Evolutionary conservation across 2,113 vertebrate species (phyloP), one percentile per base, ranked within the genome.

Genomic region (Pavo muticus): DNA sequence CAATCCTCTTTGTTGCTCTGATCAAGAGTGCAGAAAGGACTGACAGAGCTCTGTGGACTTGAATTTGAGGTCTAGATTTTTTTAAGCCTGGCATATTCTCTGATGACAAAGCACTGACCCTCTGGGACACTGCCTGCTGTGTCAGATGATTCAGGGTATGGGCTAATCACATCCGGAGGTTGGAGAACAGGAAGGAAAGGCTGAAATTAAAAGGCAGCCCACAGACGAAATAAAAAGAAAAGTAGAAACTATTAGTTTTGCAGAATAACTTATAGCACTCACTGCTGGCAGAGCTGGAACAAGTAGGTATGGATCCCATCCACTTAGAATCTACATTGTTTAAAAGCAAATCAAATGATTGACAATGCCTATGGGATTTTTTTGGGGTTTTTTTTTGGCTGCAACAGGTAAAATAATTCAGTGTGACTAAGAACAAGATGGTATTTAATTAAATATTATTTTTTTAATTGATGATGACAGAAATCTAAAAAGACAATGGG

Each of bases 171-270:
- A 1, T 88, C 83, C 45, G 6, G 88, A 93, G 79, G 83, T 93
- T 88, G 82, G 35, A 91, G 56, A 90, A 85, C 11, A 95, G 83
- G 91, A 88, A 95, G 83, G 32, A 75, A 93, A 84, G 47, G 44
- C 27, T 91, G 90, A 91, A 95, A 95, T 86, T 80, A 94, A 91
- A 90, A 76, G 29, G 57, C 47, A 95, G 57, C 11, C 71, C 61
- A 63, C 47, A 63, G 90, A 50, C 75, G 54, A 95, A 94, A 87
- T 69, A 45, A 84, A 95, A 93, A n/a, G 4, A 24, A 39, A 93
- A 95, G 61, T 1, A 93, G 15, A 84, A 91, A 61, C 30, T 57
- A 81, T 65, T 81, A 54, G n/a, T 78, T 90, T 91, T 79, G 16
- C 65, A 75, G 42, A 82, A 80, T 44, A 59, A 19, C 16, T 68